Conservation (phyloP, 92 coral and sea anemone species). For the Heliopora coerulea region DNA sequence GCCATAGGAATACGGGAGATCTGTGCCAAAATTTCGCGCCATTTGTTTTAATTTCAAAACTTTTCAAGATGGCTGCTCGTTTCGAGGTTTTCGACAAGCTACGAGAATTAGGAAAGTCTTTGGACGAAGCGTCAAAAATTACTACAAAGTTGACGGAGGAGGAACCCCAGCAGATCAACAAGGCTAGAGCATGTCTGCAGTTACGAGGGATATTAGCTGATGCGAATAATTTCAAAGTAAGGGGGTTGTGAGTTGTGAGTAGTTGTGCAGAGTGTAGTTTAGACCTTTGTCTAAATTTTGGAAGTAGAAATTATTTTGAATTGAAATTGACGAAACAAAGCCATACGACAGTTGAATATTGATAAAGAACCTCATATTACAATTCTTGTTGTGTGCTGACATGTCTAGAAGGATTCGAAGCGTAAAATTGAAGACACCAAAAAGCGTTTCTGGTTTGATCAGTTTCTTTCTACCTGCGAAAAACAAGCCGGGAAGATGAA, state of each 20-base stretch:
- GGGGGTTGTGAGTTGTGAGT: too few species aligned
- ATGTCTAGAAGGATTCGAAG: constrained; percentile 7
- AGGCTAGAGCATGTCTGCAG: constrained; percentile 26
- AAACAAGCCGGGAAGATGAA: constrained; percentile 24
- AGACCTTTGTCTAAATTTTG: too few species aligned
- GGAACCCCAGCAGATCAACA: background rate
- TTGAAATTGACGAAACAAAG: too few species aligned
- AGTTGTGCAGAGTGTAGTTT: too few species aligned
- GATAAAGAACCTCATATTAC: too few species aligned
- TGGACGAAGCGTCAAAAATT: constrained; percentile 14
- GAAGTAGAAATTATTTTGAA: too few species aligned
- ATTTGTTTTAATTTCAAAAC: constrained; percentile 4
- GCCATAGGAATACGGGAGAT: background rate
- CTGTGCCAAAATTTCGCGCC: constrained; percentile 11
- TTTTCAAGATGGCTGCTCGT: constrained; percentile 28
- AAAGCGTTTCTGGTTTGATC: background rate
- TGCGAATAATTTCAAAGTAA: constrained; percentile 27
- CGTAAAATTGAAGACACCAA: constrained; percentile 4
- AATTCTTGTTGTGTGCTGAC: too few species aligned
- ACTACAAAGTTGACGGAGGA: background rate
- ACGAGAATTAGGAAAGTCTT: constrained; percentile 28
- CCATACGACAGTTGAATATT: too few species aligned
- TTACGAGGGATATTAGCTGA: constrained; percentile 19
- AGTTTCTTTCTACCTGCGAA: background rate
- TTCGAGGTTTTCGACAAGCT: constrained; percentile 37